phyloP scores from a whole-genome alignment of 2,888 invertebrate species.

The Cryptosula pallasiana region DNA sequence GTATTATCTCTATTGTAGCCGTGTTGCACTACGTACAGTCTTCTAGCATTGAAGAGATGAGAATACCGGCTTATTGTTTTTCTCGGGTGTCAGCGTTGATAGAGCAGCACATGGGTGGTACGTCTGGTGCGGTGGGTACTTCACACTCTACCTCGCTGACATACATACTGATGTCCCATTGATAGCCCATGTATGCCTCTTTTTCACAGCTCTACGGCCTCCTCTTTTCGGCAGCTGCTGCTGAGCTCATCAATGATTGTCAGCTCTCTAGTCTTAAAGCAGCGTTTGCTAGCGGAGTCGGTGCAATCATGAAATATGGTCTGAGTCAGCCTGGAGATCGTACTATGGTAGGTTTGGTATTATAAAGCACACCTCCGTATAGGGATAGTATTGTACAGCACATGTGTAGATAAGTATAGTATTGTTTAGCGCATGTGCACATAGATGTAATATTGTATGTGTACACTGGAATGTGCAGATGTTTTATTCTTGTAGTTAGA shows the following conservation, averaged over 20 bases:
- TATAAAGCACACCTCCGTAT: too few species aligned
- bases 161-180: background rate
- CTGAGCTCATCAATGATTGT: slow-evolving; percentile 32
- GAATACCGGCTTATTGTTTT: slow-evolving; percentile 8
- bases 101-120: slow-evolving; percentile 70
- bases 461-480: background rate
- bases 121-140: slow-evolving; percentile 65
- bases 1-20: background rate
- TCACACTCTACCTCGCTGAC: background rate
- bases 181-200: background rate
- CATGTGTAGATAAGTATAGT: too few species aligned
- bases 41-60: background rate
- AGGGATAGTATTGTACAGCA: too few species aligned
- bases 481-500: slow-evolving; percentile 34
- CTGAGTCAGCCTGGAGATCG: slow-evolving; percentile 69
- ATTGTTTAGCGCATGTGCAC: too few species aligned
- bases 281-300: slow-evolving; percentile 10
- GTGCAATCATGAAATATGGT: slow-evolving; percentile 58
- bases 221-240: slow-evolving; percentile 61
- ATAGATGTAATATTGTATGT: too few species aligned
- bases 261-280: slow-evolving; percentile 23
- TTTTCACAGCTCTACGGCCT: slow-evolving; percentile 64
- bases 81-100: slow-evolving; percentile 43
- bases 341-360: slow-evolving; percentile 70
- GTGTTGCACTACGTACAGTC: background rate